Conservation (phyloP, 2,113 vertebrate genomes). For the Geothlypis trichas region DNA sequence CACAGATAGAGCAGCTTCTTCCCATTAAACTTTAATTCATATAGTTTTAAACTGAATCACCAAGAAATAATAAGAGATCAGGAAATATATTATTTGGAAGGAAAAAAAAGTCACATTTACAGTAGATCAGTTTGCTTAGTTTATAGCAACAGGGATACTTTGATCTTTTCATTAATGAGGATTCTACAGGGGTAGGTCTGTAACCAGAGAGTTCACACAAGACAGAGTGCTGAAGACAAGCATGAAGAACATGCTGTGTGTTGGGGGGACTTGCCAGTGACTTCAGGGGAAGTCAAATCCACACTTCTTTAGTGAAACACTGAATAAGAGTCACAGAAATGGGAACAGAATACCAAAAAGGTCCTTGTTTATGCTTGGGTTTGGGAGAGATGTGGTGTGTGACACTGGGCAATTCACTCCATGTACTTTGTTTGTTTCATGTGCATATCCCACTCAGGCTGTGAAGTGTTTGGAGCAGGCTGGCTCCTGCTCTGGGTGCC, state of each 20-base stretch:
- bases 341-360: background rate
- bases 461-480: background rate
- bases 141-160: background rate
- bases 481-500: background rate
- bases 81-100: background rate
- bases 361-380: background rate
- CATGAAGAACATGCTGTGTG: background rate
- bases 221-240: background rate
- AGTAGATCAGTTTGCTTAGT: background rate
- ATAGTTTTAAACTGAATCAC: background rate
- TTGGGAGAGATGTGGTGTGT: background rate
- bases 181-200: background rate
- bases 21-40: background rate
- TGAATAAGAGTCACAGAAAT: background rate
- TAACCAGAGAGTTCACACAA: background rate
- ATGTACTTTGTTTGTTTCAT: background rate
- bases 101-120: background rate
- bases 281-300: background rate
- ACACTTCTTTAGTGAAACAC: background rate
- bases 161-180: background rate
- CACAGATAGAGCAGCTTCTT: background rate
- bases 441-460: accelerated
- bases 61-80: background rate
- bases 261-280: background rate
- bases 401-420: background rate